phyloP scores from a whole-genome alignment of 1,140 invertebrate species.

The Oscheius sp. region DNA sequence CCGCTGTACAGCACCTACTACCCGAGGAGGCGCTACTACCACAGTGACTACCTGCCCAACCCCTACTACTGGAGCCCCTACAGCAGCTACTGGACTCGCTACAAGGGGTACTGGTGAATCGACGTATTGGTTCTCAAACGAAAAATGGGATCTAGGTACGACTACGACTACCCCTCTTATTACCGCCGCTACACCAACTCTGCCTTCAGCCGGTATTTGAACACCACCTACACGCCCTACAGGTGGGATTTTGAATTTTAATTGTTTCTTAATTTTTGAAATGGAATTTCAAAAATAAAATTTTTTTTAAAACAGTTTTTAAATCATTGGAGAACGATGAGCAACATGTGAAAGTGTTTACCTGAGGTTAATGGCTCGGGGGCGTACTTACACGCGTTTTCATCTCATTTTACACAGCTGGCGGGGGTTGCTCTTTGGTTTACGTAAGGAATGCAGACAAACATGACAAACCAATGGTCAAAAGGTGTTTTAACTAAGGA shows the following conservation, averaged over 20 bases:
- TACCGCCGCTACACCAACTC: constrained; percentile 32
- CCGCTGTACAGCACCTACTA: constrained; percentile 35
- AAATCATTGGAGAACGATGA: too few species aligned
- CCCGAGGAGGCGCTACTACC: constrained; percentile 34
- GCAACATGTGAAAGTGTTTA: too few species aligned
- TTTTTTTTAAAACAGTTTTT: too few species aligned
- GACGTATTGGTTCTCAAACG: not conserved
- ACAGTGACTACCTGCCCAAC: constrained; percentile 42
- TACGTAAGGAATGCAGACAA: too few species aligned
- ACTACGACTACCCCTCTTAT: constrained; percentile 41
- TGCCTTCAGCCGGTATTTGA: constrained; percentile 23
- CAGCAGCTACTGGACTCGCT: constrained; percentile 34
- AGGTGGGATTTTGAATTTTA: too few species aligned
- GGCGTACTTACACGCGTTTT: too few species aligned
- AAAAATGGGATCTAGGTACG: constrained; percentile 18
- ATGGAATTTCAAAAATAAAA: too few species aligned
- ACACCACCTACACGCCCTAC: constrained; percentile 34
- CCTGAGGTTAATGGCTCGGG: too few species aligned
- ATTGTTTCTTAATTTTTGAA: not conserved
- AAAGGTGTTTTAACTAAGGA: too few species aligned
- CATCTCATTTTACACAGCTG: too few species aligned
- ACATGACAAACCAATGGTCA: too few species aligned
- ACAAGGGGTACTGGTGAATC: constrained; percentile 36
- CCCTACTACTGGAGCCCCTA: constrained; percentile 38
- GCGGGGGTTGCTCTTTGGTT: too few species aligned